Conservation (phyloP, 53 echinoderm and acorn worm species). For the Antedon mediterranea region DNA sequence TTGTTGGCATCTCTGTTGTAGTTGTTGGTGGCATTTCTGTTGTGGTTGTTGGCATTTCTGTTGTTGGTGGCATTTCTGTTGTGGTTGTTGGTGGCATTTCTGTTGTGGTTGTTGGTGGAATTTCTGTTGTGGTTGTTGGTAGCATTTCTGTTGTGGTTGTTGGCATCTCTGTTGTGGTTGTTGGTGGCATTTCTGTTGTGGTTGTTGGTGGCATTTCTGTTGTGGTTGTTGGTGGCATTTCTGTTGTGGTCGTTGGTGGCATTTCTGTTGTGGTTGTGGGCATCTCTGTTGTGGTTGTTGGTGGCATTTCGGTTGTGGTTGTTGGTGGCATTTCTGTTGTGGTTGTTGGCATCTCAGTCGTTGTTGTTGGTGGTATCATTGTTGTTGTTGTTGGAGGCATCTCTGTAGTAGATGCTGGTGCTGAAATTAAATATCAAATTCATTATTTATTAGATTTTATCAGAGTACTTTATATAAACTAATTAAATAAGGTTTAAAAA, state of each 20-base stretch:
- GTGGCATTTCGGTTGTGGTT: too few species aligned
- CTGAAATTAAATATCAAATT: too few species aligned
- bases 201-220: not conserved
- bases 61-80: not conserved
- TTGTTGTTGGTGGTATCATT: too few species aligned
- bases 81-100: not conserved
- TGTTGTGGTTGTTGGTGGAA: not conserved
- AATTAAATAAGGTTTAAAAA: too few species aligned
- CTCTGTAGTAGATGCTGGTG: too few species aligned
- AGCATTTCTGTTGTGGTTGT: not conserved
- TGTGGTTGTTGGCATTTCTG: not conserved
- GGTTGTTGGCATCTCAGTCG: too few species aligned
- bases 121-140: conserved; percentile 6
- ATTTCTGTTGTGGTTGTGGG: not conserved
- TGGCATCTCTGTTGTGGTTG: not conserved
- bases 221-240: not conserved
- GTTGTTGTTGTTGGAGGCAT: too few species aligned
- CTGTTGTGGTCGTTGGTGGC: not conserved
- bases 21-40: not conserved
- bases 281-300: too few species aligned
- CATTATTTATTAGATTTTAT: too few species aligned
- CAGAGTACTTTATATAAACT: too few species aligned
- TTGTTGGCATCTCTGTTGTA: not conserved
- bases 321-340: too few species aligned
- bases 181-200: not conserved